Base-by-base conservation (phyloP, 2,888 invertebrate species). In the Cryptocephalus moraei region DNA sequence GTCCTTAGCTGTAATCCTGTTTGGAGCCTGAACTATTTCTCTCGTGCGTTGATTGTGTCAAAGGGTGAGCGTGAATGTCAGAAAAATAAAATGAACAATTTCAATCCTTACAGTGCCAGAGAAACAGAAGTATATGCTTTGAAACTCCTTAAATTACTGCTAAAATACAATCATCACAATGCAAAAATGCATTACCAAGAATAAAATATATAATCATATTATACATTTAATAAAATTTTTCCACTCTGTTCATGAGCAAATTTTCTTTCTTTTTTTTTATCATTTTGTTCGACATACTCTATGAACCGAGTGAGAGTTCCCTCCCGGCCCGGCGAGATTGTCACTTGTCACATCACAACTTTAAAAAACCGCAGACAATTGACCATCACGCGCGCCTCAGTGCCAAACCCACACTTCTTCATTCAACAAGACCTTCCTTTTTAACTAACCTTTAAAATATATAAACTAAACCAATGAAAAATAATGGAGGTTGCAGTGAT, bases 141-240 rank as follows among this genome's bases (percentile, higher is more conserved):
- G 57, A 65, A 22, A 67, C 68, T 68, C 66, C 67, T 68, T 69
- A 69, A 66, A 70, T 71, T 72, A 71, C 71, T 64, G 72, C 73
- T 73, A 72, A 73, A 72, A 72, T 71, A 76, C 74, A 55, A 58
- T 56, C 58, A 76, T 77, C 76, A 77, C 76, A 75, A 82, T 82
- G 82, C 82, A 82, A 83, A 61, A 81, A 81, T 81, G 81, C 80
- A 80, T 81, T 78, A 80, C 80, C 81, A 80, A 81, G 78, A 81
- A 82, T 82, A 82, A 81, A 82, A 82, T 81, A 82, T 82, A 82
- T 79, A 80, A 80, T 69, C 71, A 75, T 75, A 72, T 68, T 69
- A 69, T 70, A 71, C 68, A 70, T 67, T 65, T 62, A 64, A 66
- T 63, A 66, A 66, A 59, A 61, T 58, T 32, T n/a, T 12, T 43